Conservation (phyloP, 2,797 vertebrate species). For the Hypotaenidia philippensis region DNA sequence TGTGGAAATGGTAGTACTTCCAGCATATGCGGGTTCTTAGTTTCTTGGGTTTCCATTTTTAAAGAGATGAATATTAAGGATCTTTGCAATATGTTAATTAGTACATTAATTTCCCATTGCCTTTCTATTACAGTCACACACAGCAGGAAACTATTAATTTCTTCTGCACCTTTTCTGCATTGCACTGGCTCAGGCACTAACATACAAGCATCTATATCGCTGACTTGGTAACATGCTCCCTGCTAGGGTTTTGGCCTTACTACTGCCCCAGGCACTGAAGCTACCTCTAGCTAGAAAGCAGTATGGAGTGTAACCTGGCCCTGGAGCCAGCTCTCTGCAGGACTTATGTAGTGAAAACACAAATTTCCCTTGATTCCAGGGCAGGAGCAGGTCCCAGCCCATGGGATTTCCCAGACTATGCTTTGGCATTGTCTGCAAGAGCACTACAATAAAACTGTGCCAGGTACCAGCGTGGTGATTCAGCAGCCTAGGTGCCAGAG, state of each 20-base stretch:
- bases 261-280: neutral
- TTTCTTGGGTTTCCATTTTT: neutral
- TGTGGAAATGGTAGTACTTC: neutral
- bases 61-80: neutral
- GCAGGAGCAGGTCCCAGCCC: neutral
- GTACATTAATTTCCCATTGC: neutral
- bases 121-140: neutral
- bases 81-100: neutral
- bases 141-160: neutral
- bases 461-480: neutral
- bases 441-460: neutral
- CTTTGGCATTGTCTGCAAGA: neutral
- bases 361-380: neutral
- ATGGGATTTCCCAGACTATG: neutral
- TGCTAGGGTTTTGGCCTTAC: neutral
- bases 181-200: neutral
- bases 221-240: neutral
- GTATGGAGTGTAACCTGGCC: neutral
- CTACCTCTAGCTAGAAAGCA: neutral
- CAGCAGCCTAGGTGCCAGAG: fast-evolving
- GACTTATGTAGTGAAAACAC: fast-evolving
- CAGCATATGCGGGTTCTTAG: neutral
- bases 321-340: neutral
- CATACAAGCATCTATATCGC: fast-evolving
- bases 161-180: neutral